Base-by-base conservation (phyloP, 2,888 invertebrate species). In the Drosophila longiperda region DNA sequence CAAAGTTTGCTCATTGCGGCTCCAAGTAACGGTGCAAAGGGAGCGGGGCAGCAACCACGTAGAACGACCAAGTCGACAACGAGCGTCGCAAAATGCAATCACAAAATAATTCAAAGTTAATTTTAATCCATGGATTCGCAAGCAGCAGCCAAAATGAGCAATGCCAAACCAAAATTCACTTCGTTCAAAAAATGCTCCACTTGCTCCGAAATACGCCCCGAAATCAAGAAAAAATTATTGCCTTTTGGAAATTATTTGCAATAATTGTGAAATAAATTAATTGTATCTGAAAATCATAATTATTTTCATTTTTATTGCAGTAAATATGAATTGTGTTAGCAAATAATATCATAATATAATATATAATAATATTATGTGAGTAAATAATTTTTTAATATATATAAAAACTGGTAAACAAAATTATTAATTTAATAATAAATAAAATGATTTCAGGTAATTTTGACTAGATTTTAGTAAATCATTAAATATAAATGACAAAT, bases 81-180 rank as follows among this genome's bases (percentile, higher is more conserved):
- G 9, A 23, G 12, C n/a, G 7, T 49, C 75, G 67, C 65, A 66
- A 70, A 76, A 82, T 69, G 75, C 83, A 80, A 81, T 83, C 81
- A 80, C 53, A 66, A 72, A 60, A 81, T 78, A 83, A 80, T 66
- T 80, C 75, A 72, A 83, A 75, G 57, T 59, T 66, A 72, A 83
- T 78, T 80, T 74, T 33, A 66, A 60, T 55, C 29, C 48, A 55
- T 34, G 48, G 26, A 57, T 63, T 59, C 33, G 26, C 50, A 45
- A n/a, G 32, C 57, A 9, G 26, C 63, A 9, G 34, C 33, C 32
- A 4, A 76, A 67, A 52, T 48, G 76, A 50, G 20, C 53, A 58
- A 23, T 36, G 34, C 3, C 23, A 23, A 40, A 59, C 17, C 12
- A 33, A 29, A 17, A 23, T 17, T 34, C 9, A 34, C 4, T 45